A percentile compares a stretch with the other conserved stretches of the same genome.
Evolutionary conservation across 2,113 vertebrate species (phyloP).

Genomic region (Dasyornis broadbenti): DNA sequence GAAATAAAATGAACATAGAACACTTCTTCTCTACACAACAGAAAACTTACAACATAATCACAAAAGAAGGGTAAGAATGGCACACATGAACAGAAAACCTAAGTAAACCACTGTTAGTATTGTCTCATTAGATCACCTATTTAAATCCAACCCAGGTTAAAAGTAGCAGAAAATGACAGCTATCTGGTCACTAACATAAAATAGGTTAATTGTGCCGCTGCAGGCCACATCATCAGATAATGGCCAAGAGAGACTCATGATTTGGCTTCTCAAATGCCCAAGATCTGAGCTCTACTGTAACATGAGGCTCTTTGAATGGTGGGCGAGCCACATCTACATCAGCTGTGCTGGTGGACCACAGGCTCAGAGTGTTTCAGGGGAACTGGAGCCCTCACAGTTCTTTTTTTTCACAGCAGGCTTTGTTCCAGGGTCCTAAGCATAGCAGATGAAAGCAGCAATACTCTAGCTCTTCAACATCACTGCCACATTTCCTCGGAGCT

Average conservation of each 20-base stretch:
- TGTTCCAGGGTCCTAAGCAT: rapidly evolving
- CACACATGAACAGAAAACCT: neutral
- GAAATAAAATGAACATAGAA: slow-evolving; percentile 6
- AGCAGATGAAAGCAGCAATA: neutral
- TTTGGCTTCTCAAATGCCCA: neutral
- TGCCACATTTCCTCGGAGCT: neutral
- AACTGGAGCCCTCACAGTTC: neutral
- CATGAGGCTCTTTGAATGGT: neutral
- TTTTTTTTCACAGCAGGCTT: neutral
- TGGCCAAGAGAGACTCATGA: neutral
- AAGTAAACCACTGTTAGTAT: neutral
- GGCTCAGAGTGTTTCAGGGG: neutral
- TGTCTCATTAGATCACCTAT: neutral
- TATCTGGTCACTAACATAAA: neutral
- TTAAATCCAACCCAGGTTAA: neutral
- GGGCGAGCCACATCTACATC: neutral
- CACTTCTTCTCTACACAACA: neutral
- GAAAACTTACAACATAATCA: neutral
- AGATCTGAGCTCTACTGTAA: neutral
- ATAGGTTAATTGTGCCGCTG: neutral
- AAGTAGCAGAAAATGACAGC: neutral
- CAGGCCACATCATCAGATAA: neutral
- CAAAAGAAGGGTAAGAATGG: neutral
- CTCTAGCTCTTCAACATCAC: neutral
- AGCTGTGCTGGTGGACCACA: neutral